Evolutionary conservation across 2,888 invertebrate species (phyloP).

Genomic region (Neoascia interrupta): DNA sequence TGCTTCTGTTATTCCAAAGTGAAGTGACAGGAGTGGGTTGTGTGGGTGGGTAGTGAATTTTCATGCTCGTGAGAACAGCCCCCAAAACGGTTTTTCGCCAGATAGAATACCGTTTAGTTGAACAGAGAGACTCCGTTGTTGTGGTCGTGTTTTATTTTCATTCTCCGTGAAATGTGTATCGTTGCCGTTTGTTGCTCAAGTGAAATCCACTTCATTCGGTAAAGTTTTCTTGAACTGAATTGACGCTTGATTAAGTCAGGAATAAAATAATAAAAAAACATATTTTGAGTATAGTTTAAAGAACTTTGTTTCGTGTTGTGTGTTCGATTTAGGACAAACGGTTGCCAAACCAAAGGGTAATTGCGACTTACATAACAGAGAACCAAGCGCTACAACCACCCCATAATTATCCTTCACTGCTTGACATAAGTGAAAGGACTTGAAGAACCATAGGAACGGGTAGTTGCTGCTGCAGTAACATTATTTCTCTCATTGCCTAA

Average conservation of each 20-base stretch:
- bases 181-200: neutral
- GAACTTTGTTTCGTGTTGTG: neutral
- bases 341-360: neutral
- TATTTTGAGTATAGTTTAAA: too few species aligned
- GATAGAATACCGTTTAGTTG: too few species aligned
- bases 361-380: constrained; percentile 62
- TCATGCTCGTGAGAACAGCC: too few species aligned
- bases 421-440: constrained; percentile 15
- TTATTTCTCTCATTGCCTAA: constrained; percentile 10
- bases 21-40: neutral
- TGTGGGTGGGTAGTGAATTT: too few species aligned
- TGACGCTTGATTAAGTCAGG: too few species aligned
- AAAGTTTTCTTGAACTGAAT: neutral
- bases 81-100: constrained; percentile 6
- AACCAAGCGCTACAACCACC: constrained; percentile 22
- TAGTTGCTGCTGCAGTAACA: neutral
- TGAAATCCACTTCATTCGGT: neutral
- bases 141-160: constrained; percentile 48
- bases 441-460: neutral
- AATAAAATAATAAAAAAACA: too few species aligned
- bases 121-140: constrained; percentile 30
- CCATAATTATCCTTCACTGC: neutral
- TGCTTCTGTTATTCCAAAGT: neutral
- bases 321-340: neutral
- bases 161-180: neutral